Percentiles rank a stretch among this genome's conserved stretches.
phyloP scores from a whole-genome alignment of 1,140 invertebrate species.

The Muscidifurax raptorellus region DNA sequence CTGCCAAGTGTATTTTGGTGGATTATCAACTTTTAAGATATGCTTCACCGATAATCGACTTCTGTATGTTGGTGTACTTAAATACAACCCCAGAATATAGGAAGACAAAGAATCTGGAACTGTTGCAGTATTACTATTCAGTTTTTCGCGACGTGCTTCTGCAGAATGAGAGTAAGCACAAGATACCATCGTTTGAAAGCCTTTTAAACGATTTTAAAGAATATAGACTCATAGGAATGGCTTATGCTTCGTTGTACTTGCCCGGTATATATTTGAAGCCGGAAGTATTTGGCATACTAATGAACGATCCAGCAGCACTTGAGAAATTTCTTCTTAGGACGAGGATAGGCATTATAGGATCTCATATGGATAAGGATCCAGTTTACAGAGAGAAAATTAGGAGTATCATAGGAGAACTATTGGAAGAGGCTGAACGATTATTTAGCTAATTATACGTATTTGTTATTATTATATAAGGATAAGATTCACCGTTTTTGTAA shows the following conservation, averaged over 20 bases:
- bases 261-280: slow-evolving; percentile 15
- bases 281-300: background rate
- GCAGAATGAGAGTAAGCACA: background rate
- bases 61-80: slow-evolving; percentile 21
- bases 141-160: background rate
- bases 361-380: background rate
- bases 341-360: background rate
- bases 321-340: background rate
- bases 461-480: background rate
- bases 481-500: background rate
- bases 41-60: slow-evolving; percentile 12
- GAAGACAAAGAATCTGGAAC: background rate
- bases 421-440: slow-evolving; percentile 19
- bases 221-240: slow-evolving; percentile 13
- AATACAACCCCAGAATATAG: background rate
- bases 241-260: background rate
- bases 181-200: slow-evolving; percentile 8
- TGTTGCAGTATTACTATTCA: slow-evolving; percentile 27
- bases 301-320: background rate
- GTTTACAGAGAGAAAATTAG: slow-evolving; percentile 24
- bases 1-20: slow-evolving; percentile 35
- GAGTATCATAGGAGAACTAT: slow-evolving; percentile 7
- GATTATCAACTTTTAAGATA: slow-evolving; percentile 42
- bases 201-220: slow-evolving; percentile 13
- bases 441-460: no score